Base-by-base conservation (phyloP, 2,888 invertebrate genomes). In the Cecidostiba fungosa region DNA sequence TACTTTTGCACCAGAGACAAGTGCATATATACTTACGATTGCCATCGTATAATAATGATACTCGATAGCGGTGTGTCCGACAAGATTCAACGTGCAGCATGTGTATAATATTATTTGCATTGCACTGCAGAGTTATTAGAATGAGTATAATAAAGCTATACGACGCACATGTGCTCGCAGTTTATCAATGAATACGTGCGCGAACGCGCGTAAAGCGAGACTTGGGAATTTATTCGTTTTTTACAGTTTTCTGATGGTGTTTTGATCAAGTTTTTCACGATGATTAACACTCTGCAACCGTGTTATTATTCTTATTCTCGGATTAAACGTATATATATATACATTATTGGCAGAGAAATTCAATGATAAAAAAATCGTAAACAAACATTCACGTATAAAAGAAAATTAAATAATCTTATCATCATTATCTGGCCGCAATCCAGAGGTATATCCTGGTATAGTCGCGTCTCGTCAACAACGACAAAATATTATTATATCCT, bases 161-260 rank as follows among this genome's bases (percentile, higher is more conserved):
- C 12, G 6, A 47, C 73, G 47, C 23, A 23, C 23, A 73, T 43
- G 23, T 23, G 36, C 8, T 6, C 8, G 36, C 36, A 36, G 73
- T 1, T 73, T 73, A 73, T 73, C 73, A 73, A 47, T 69, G 69
- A 69, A 69, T 16, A 26, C 32, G 69, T 69, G 72, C n/a, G 36
- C 8, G 1, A 36, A 5, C 26, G 1, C 69, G 66, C 29, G 32
- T 32, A 32, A 32, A 32, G 32, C 4, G n/a, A 8, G 0, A 39
- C 0, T 39, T 39, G 36, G 6, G 36, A 39, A 39, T 39, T 8
- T 0, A 39, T 39, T 39, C 6, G 39, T 39, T 39, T 39, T 39
- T 36, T 10, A 36, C 36, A 6, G 3, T 36, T 36, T 36, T 3
- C 36, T 39, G 8, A 6, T 8, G 39, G 8, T n/a, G n/a, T n/a